phyloP scores from a whole-genome alignment of 2,888 invertebrate genomes.

The Cerastis rubricosa region DNA sequence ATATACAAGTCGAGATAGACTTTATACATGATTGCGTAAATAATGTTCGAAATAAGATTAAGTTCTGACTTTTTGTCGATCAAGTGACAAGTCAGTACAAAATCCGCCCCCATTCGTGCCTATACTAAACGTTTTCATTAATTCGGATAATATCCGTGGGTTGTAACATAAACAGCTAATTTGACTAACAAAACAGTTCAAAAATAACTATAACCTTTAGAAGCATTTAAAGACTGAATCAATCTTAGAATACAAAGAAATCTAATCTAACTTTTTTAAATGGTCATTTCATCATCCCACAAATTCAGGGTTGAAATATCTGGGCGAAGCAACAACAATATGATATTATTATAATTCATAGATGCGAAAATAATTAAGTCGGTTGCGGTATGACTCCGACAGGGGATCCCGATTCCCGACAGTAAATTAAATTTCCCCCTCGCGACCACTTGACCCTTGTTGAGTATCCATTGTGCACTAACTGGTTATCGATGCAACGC shows the following conservation, averaged over 20 bases:
- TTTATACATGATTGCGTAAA: conserved; percentile 1
- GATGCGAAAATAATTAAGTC: conserved; percentile 82
- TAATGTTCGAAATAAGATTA: neutral
- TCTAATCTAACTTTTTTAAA: neutral
- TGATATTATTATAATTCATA: conserved; percentile 75
- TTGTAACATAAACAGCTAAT: conserved; percentile 9
- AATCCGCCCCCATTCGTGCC: conserved; percentile 3
- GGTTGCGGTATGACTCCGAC: conserved; percentile 73
- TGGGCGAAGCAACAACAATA: conserved; percentile 54
- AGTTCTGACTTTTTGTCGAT: conserved; percentile 7
- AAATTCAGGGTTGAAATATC: conserved; percentile 23
- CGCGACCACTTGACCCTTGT: conserved; percentile 82
- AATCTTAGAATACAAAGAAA: neutral
- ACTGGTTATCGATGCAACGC: conserved; percentile 80
- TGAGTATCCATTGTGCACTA: conserved; percentile 79
- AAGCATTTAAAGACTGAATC: neutral
- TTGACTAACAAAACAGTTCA: conserved; percentile 19
- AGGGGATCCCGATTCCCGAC: conserved; percentile 72
- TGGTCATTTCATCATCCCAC: conserved; percentile 3
- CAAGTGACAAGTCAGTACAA: conserved; percentile 22
- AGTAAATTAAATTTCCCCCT: conserved; percentile 83
- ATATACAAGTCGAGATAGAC: neutral
- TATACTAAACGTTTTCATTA: conserved; percentile 6
- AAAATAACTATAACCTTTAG: conserved; percentile 19
- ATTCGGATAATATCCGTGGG: conserved; percentile 11